Conservation (phyloP, 2,113 vertebrate genomes). For the Grantiella picta region DNA sequence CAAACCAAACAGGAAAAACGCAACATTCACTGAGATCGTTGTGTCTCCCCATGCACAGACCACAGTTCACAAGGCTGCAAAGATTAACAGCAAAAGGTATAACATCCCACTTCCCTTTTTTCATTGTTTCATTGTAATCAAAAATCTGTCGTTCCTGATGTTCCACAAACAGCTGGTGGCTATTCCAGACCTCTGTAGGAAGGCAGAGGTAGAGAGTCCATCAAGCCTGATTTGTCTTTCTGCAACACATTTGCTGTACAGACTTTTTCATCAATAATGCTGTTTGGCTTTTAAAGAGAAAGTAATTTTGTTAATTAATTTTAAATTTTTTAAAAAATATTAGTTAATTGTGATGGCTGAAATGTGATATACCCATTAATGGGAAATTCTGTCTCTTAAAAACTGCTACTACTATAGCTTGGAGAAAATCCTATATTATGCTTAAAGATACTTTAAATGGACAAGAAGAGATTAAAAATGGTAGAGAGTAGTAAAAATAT, state of each 20-base stretch:
- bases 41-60: rapidly evolving
- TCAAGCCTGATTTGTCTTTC: not conserved
- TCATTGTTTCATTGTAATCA: not conserved
- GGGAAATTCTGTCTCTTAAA: not conserved
- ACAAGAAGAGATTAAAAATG: not conserved
- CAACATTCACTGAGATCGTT: rapidly evolving
- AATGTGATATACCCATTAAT: not conserved
- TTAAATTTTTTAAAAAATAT: not conserved
- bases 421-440: not conserved
- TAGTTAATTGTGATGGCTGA: not conserved
- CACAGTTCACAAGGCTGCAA: not conserved
- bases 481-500: not conserved
- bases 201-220: not conserved
- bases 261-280: not conserved
- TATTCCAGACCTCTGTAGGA: not conserved
- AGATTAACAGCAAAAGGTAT: not conserved
- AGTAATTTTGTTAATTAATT: not conserved
- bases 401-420: not conserved
- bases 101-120: not conserved
- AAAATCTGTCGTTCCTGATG: not conserved
- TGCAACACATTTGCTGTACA: not conserved
- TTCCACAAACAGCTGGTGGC: not conserved
- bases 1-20: not conserved
- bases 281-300: not conserved
- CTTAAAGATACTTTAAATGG: not conserved